Evolutionary conservation across 2,113 vertebrate species (phyloP), one percentile per base, ranked within the genome.

Genomic region (Sisor rabdophorus): DNA sequence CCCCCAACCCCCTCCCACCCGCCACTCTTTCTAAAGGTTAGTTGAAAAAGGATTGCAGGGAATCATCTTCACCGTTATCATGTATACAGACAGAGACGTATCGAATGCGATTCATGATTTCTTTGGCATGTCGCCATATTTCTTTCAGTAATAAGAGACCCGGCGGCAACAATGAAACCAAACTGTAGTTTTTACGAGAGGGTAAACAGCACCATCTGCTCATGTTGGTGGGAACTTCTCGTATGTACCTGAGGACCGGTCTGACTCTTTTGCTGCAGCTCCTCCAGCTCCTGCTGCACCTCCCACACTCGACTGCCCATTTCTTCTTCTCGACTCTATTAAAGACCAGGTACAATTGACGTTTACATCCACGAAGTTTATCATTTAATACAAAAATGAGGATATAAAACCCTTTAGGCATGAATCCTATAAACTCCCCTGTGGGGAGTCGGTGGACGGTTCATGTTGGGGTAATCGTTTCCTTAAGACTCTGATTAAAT

Each of bases 301-400:
- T 95, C 94, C 60, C 88, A 88, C 80, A 98, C 96, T 87, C 94
- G 90, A 56, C 86, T 88, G 40, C 95, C 93, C 97, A 99, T 98
- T 90, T 98, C 96, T 71, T 95, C 94, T 85, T 99, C 97, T 82
- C 95, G 93, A 86, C 85, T 90, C 97, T 99, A 87, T n/a, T 17
- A 68, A 60, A 60, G 40, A 73, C 30, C 30, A 28, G 0, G 22
- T 44, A 12, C 3, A 17, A 40, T 2, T 11, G 17, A 44, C 36
- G 16, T 65, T n/a, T 15, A 64, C 11, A 12, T 12, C 4, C 30
- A 36, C 32, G 19, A 8, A 32, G 26, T 16, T 28, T 61, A 15
- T 61, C 16, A 32, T 11, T 36, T 20, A 63, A 63, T 4, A 63
- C 12, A 9, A 53, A 61, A 28, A 15, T 10, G 28, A 47, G 24